A percentile compares a stretch with the other conserved stretches of the same genome.
Evolutionary conservation across 2,113 vertebrate genomes (phyloP).

Genomic region (Grammomys surdaster): DNA sequence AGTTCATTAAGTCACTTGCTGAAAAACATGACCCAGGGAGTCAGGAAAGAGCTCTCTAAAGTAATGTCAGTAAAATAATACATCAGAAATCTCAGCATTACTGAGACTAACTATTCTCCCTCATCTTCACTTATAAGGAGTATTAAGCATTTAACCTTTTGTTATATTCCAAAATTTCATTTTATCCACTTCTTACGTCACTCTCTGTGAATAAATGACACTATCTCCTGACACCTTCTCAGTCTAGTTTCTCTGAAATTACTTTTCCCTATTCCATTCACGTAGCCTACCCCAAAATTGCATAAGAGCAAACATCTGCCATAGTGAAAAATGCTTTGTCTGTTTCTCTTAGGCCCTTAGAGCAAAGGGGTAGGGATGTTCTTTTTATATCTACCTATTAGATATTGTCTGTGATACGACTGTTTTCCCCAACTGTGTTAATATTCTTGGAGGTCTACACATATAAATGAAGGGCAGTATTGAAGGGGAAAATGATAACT

Average conservation of each 20-base stretch:
- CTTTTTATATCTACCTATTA: neutral
- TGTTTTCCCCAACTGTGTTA: conserved; percentile 7
- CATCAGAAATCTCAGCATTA: neutral
- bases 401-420: conserved; percentile 1
- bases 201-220: neutral
- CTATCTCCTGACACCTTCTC: neutral
- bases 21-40: neutral
- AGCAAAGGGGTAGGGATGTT: neutral
- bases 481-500: neutral
- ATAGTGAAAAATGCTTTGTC: neutral
- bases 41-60: neutral
- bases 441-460: neutral
- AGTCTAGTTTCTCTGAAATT: neutral
- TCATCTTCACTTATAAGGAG: neutral
- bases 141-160: neutral
- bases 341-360: neutral
- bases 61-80: neutral
- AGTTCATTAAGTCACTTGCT: neutral
- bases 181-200: neutral
- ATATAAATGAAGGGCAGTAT: neutral
- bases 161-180: neutral
- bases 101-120: neutral
- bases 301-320: neutral
- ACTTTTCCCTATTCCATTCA: neutral
- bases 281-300: neutral